Percentiles rank a stretch among this genome's conserved stretches.
Conservation (phyloP, 1,140 invertebrate species). For the Diploscapter pachys region DNA sequence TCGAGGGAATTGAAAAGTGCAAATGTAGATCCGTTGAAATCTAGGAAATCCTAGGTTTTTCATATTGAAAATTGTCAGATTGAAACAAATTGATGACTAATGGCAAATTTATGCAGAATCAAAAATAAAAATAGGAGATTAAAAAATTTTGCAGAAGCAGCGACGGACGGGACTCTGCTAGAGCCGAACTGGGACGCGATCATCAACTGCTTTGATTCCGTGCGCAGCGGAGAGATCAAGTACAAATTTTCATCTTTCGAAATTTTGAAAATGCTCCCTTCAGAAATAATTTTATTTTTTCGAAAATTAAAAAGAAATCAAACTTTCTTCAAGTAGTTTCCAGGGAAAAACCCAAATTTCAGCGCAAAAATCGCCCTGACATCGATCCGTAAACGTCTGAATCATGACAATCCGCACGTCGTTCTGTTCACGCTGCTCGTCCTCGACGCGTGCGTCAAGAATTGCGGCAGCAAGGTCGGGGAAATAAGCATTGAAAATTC, state of each 20-base stretch:
- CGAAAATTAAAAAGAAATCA: not conserved
- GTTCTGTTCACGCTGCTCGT: slow-evolving; percentile 64
- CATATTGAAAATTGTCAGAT: too few species aligned
- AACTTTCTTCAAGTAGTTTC: not conserved
- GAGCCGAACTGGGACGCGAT: slow-evolving; percentile 58
- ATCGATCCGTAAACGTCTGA: slow-evolving; percentile 50
- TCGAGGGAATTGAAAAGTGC: too few species aligned
- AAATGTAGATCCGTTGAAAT: too few species aligned
- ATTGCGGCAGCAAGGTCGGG: slow-evolving; percentile 73
- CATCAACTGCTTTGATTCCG: slow-evolving; percentile 53
- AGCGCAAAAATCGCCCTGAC: slow-evolving; percentile 50
- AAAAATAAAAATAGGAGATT: too few species aligned
- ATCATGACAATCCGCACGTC: slow-evolving; percentile 52
- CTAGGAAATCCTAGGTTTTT: too few species aligned
- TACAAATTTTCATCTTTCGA: slow-evolving; percentile 35
- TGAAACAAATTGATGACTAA: too few species aligned
- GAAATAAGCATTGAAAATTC: not conserved
- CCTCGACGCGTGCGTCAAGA: slow-evolving; percentile 93
- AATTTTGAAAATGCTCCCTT: not conserved
- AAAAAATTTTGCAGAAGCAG: slow-evolving; percentile 44
- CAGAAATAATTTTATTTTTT: slow-evolving; percentile 20
- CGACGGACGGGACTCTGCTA: slow-evolving; percentile 53
- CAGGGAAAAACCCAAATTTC: slow-evolving; percentile 17
- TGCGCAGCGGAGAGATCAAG: slow-evolving; percentile 53
- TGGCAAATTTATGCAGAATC: too few species aligned